Evolutionary conservation across 2,888 invertebrate species (phyloP).

Genomic region (Drosophila paracracens): DNA sequence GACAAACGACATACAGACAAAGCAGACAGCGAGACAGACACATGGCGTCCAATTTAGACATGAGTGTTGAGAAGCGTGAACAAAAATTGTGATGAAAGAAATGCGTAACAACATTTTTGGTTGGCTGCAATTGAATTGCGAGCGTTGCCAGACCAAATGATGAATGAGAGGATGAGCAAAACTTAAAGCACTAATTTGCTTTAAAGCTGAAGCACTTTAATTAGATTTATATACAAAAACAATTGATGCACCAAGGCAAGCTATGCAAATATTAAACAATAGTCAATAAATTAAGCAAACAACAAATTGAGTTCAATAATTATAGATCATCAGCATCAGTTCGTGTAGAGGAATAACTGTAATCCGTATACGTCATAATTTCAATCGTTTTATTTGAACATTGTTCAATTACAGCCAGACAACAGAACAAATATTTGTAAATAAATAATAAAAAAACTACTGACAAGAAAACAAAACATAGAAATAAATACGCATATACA

Average conservation of each 20-base stretch:
- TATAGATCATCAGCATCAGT: constrained; percentile 26
- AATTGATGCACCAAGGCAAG: not conserved
- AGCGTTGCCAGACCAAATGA: constrained; percentile 21
- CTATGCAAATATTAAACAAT: constrained; percentile 33
- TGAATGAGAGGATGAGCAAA: not conserved
- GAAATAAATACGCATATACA: not conserved
- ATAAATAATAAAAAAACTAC: constrained; percentile 18
- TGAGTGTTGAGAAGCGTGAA: constrained; percentile 29
- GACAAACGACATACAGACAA: constrained; percentile 26
- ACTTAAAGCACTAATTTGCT: constrained; percentile 2
- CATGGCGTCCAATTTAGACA: constrained; percentile 64
- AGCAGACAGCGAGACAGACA: constrained; percentile 13
- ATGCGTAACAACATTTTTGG: constrained; percentile 34
- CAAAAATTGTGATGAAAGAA: constrained; percentile 18
- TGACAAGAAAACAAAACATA: not conserved
- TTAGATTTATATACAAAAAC: not conserved
- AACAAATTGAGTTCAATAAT: constrained; percentile 48
- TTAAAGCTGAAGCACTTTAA: not conserved
- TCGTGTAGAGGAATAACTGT: constrained; percentile 6
- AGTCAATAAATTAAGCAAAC: constrained; percentile 13
- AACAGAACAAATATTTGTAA: constrained; percentile 18
- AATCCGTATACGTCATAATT: constrained; percentile 20
- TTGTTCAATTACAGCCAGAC: constrained; percentile 39
- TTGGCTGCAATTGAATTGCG: constrained; percentile 49
- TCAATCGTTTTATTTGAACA: constrained; percentile 40